phyloP scores from a whole-genome alignment of 1,140 invertebrate species.

The Euglossa dilemma region DNA sequence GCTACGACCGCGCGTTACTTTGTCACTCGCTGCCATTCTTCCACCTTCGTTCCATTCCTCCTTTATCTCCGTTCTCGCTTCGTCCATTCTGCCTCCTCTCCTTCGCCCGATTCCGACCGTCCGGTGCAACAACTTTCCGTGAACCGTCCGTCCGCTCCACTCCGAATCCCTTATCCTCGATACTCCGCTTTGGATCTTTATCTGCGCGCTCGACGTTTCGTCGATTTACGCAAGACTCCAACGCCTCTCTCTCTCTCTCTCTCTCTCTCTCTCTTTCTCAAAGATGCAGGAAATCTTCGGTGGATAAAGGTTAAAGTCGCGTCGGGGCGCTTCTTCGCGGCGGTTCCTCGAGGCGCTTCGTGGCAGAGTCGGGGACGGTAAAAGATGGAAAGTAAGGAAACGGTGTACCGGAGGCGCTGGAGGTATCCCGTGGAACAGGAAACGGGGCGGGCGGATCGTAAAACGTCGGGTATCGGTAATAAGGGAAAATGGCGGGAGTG shows the following conservation, averaged over 20 bases:
- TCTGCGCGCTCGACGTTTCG: too few species aligned
- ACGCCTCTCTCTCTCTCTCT: too few species aligned
- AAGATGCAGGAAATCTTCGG: too few species aligned
- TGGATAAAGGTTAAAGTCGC: too few species aligned
- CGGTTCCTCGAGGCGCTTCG: too few species aligned
- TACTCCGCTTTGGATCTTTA: neutral
- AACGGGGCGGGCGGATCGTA: constrained; percentile 16
- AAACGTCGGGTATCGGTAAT: constrained; percentile 40
- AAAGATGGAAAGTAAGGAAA: constrained; percentile 26
- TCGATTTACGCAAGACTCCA: too few species aligned
- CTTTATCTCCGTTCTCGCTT: constrained; percentile 19
- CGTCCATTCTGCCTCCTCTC: constrained; percentile 6
- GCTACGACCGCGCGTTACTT: constrained; percentile 21
- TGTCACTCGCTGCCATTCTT: constrained; percentile 34
- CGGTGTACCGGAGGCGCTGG: neutral
- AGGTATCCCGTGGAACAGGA: constrained; percentile 20
- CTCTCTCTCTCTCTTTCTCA: too few species aligned
- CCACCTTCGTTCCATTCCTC: constrained; percentile 33
- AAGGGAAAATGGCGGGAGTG: constrained; percentile 29
- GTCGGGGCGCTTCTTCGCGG: too few species aligned
- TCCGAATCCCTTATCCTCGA: neutral
- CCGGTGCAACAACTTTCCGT: constrained; percentile 18
- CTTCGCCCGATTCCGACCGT: neutral
- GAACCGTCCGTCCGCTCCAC: neutral
- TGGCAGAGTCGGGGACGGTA: neutral